phyloP scores from a whole-genome alignment of 2,888 invertebrate species.

The Hemaris fuciformis region DNA sequence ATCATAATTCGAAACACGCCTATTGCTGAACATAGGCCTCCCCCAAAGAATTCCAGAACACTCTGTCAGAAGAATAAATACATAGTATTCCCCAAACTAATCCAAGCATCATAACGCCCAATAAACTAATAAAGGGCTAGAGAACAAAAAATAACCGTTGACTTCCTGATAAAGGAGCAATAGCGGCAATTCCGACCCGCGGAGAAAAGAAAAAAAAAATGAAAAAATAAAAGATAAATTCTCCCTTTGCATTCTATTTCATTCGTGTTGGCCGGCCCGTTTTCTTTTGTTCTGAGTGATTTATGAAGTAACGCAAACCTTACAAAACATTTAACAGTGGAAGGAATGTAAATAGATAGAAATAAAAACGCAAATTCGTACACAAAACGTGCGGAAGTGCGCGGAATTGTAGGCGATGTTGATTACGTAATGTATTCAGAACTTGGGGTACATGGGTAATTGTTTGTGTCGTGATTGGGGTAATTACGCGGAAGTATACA shows the following conservation, averaged over 20 bases:
- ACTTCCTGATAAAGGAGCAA: conserved; percentile 46
- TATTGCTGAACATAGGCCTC: too few relatives aligned
- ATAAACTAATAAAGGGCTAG: conserved; percentile 30
- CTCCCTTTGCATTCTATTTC: conserved; percentile 43
- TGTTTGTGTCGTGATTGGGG: background rate
- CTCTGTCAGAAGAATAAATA: background rate
- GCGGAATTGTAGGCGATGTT: background rate
- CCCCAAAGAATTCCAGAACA: too few relatives aligned
- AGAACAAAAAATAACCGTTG: conserved; percentile 40
- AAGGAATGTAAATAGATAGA: conserved; percentile 46
- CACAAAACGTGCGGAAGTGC: conserved; percentile 14
- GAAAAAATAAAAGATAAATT: conserved; percentile 39
- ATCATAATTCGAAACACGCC: too few relatives aligned
- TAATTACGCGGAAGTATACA: background rate
- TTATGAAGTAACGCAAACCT: conserved; percentile 58
- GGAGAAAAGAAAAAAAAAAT: conserved; percentile 38
- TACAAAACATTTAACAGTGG: conserved; percentile 58
- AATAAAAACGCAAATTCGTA: conserved; percentile 31
- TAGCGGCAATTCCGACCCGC: conserved; percentile 38
- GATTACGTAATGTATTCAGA: background rate
- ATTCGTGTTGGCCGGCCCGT: conserved; percentile 35
- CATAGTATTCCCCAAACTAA: background rate
- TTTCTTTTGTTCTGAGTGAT: conserved; percentile 57
- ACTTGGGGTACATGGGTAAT: background rate
- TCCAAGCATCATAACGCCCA: conserved; percentile 16